phyloP scores from a whole-genome alignment of 2,113 vertebrate species.

The Sceloporus undulatus region DNA sequence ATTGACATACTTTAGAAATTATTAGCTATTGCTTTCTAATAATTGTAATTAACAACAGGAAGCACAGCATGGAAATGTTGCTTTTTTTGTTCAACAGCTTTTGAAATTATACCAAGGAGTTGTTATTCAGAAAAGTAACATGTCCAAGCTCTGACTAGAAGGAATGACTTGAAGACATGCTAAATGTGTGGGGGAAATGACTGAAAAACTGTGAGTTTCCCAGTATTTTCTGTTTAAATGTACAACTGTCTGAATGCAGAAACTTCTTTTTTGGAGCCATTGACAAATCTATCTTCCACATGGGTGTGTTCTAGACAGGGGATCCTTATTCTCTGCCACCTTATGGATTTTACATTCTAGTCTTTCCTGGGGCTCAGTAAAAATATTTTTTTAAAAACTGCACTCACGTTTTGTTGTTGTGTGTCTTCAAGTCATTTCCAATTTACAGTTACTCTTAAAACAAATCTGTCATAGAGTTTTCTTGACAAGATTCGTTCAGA shows the following conservation, averaged over 20 bases:
- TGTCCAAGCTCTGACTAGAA: background rate
- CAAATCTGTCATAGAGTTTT: no score
- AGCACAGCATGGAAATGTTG: no score
- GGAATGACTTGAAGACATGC: background rate
- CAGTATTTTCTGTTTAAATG: background rate
- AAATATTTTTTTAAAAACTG: background rate
- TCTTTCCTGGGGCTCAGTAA: background rate
- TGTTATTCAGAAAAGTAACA: background rate
- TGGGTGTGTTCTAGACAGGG: background rate
- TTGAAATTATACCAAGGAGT: no score
- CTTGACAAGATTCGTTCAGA: no score
- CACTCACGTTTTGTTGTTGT: background rate
- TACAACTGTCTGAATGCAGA: background rate
- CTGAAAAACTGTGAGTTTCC: background rate
- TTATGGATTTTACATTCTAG: background rate
- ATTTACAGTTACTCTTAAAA: no score
- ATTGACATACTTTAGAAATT: background rate
- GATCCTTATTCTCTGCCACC: background rate
- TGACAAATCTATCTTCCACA: no score
- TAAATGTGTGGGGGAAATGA: background rate
- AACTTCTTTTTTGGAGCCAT: background rate
- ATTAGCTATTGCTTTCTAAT: background rate
- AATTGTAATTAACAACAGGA: background rate
- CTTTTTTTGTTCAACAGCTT: no score
- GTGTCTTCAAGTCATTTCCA: no score